Evolutionary conservation across 2,797 vertebrate genomes (phyloP).

Genomic region (Setipinna tenuifilis): DNA sequence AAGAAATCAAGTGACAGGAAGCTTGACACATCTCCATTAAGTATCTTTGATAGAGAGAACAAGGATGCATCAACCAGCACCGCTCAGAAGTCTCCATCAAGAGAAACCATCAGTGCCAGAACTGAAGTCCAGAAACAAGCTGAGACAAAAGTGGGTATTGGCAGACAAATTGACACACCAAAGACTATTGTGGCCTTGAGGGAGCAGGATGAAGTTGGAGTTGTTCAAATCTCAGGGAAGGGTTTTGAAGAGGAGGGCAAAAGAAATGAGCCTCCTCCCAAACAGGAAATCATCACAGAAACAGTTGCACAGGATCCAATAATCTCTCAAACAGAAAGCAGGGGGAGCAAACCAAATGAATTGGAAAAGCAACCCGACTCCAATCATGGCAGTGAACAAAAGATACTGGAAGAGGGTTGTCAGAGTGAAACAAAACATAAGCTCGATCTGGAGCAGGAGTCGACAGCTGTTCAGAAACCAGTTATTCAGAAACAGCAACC

Average conservation of each 20-base stretch:
- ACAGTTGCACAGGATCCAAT: slow-evolving; percentile 57
- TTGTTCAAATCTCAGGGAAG: slow-evolving; percentile 60
- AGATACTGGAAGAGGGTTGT: slow-evolving; percentile 50
- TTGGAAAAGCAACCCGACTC: slow-evolving; percentile 50
- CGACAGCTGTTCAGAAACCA: slow-evolving; percentile 21
- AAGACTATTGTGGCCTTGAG: slow-evolving; percentile 63
- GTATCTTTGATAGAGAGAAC: not conserved
- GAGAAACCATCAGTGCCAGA: slow-evolving; percentile 20
- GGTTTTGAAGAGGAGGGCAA: slow-evolving; percentile 40
- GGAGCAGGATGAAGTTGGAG: slow-evolving; percentile 50
- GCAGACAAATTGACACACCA: slow-evolving; percentile 59
- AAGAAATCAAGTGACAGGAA: slow-evolving; percentile 61
- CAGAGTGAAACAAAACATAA: slow-evolving; percentile 41
- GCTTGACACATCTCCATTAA: slow-evolving; percentile 24
- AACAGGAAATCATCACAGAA: slow-evolving; percentile 30
- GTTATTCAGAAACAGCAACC: not conserved
- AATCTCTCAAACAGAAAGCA: slow-evolving; percentile 62
- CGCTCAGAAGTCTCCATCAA: not conserved
- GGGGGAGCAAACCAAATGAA: slow-evolving; percentile 51
- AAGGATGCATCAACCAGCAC: slow-evolving; percentile 29
- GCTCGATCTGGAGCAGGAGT: slow-evolving; percentile 38
- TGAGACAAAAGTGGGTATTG: not conserved
- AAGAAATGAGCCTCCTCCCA: not conserved
- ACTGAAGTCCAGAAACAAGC: slow-evolving; percentile 47
- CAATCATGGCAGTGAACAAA: slow-evolving; percentile 60